Percentiles rank a stretch among this genome's conserved stretches.
Evolutionary conservation across 1,140 invertebrate genomes (phyloP).

Genomic region (Leptonema lineaticorne): DNA sequence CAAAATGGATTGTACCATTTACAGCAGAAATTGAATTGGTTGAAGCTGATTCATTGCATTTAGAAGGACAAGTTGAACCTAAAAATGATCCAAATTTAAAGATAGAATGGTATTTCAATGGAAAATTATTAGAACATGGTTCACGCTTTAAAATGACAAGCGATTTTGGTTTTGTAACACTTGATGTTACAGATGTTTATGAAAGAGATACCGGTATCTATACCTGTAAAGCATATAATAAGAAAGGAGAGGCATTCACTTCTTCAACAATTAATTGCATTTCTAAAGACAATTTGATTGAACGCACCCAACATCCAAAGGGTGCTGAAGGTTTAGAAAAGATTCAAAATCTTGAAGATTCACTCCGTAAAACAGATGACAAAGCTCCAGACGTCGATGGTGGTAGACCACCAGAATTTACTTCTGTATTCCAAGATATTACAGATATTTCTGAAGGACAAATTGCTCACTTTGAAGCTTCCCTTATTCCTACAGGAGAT

Average conservation of each 20-base stretch:
- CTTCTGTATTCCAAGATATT: constrained; percentile 81
- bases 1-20: constrained; percentile 83
- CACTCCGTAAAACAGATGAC: constrained; percentile 70
- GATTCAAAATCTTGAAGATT: constrained; percentile 88
- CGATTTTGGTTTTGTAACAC: constrained; percentile 90
- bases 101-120: constrained; percentile 93
- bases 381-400: constrained; percentile 68
- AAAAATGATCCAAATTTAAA: constrained; percentile 95
- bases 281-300: constrained; percentile 80
- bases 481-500: constrained; percentile 89
- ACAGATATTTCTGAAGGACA: constrained; percentile 83
- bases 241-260: constrained; percentile 86
- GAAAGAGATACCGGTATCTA: constrained; percentile 94
- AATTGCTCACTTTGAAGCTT: constrained; percentile 92
- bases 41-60: constrained; percentile 86
- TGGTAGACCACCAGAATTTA: constrained; percentile 84
- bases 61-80: constrained; percentile 93
- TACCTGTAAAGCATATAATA: constrained; percentile 85
- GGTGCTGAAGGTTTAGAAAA: constrained; percentile 87
- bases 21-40: constrained; percentile 79
- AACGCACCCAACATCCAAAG: constrained; percentile 89
- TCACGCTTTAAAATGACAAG: constrained; percentile 84
- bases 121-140: constrained; percentile 80
- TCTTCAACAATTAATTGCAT: constrained; percentile 84
- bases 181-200: constrained; percentile 87